Evolutionary conservation across 1,140 invertebrate species (phyloP).

Genomic region (Pseudomyrmex dendroicus): DNA sequence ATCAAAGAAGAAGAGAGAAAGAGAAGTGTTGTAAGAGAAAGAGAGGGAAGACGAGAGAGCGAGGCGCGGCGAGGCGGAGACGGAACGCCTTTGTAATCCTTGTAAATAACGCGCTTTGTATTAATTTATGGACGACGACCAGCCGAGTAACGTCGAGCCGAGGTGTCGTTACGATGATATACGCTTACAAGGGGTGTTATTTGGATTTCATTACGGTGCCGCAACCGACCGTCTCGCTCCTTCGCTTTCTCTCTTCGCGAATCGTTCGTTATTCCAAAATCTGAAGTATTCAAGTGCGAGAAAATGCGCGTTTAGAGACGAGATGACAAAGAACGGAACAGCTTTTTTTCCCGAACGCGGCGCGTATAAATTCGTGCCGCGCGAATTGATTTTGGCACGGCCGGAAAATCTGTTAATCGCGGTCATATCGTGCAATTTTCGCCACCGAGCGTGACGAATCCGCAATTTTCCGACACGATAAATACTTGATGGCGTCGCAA

Average conservation of each 20-base stretch:
- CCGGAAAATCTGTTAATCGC: conserved; percentile 48
- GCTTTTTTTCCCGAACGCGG: neutral
- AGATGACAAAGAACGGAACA: conserved; percentile 1
- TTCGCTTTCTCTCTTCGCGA: neutral
- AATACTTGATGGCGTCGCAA: conserved; percentile 43
- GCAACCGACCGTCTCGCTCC: conserved; percentile 6
- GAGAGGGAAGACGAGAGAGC: conserved; percentile 9
- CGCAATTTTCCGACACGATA: conserved; percentile 39
- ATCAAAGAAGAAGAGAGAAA: neutral
- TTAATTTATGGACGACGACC: conserved; percentile 73
- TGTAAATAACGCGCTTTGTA: conserved; percentile 74
- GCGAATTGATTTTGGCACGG: conserved; percentile 26
- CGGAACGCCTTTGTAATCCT: conserved; percentile 56
- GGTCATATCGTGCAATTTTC: conserved; percentile 30
- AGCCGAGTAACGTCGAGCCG: conserved; percentile 58
- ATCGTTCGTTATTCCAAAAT: neutral
- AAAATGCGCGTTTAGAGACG: neutral
- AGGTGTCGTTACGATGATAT: conserved; percentile 75
- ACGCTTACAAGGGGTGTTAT: conserved; percentile 71
- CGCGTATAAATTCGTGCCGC: conserved; percentile 21
- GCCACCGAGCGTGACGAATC: neutral
- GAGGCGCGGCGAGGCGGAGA: conserved; percentile 7
- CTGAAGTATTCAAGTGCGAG: neutral
- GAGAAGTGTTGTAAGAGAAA: conserved; percentile 11
- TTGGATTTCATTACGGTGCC: conserved; percentile 74